Percentiles rank a stretch among this genome's conserved stretches.
Evolutionary conservation across 2,113 vertebrate genomes (phyloP).

Genomic region (Chamaea fasciata): DNA sequence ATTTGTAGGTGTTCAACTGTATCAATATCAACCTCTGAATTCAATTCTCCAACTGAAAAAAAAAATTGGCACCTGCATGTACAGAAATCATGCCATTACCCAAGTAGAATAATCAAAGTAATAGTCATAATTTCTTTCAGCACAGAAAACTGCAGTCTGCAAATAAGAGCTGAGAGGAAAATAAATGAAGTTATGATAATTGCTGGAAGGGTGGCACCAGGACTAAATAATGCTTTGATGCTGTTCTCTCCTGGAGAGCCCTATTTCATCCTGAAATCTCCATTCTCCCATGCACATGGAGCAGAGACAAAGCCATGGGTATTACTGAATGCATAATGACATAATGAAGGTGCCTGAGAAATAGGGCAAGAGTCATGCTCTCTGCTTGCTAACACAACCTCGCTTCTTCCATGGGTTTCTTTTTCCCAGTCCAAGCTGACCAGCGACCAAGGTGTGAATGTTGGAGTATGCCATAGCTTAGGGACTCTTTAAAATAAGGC

Average conservation of each 20-base stretch:
- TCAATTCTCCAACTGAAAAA: not conserved
- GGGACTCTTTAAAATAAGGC: not conserved
- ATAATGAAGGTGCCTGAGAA: not conserved
- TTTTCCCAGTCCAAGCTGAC: not conserved
- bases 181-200: not conserved
- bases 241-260: not conserved
- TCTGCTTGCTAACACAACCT: not conserved
- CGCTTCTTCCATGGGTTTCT: not conserved
- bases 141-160: not conserved
- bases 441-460: not conserved
- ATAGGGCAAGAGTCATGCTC: not conserved
- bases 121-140: not conserved
- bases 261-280: not conserved
- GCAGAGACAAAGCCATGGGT: not conserved
- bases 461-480: not conserved
- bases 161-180: not conserved
- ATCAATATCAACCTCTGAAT: slow-evolving; percentile 12
- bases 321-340: not conserved
- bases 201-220: not conserved
- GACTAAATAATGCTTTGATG: not conserved
- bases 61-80: not conserved
- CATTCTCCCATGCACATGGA: not conserved
- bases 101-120: not conserved
- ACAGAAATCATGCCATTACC: not conserved
- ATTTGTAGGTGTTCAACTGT: slow-evolving; percentile 13